Evolutionary conservation across 2,797 vertebrate genomes (phyloP).

Genomic region (Lophura swinhoii): DNA sequence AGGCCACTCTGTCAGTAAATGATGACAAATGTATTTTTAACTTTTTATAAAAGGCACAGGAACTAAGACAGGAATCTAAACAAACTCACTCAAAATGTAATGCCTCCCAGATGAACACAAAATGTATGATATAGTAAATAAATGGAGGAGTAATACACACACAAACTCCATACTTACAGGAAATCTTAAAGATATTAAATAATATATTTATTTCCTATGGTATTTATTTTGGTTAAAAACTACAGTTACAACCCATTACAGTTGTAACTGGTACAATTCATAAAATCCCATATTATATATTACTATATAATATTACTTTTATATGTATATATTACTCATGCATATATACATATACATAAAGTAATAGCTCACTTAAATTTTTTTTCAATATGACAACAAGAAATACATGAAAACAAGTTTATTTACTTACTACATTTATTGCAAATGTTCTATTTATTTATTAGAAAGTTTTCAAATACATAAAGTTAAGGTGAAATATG

Average conservation of each 20-base stretch:
- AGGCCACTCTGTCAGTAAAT: slow-evolving; percentile 72
- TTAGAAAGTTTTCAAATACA: neutral
- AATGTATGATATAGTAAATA: slow-evolving; percentile 60
- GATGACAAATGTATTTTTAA: slow-evolving; percentile 70
- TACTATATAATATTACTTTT: slow-evolving; percentile 55
- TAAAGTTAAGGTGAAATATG: neutral
- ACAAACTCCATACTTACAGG: slow-evolving; percentile 68
- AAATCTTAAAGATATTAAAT: slow-evolving; percentile 24
- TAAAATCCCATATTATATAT: slow-evolving; percentile 57
- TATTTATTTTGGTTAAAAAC: slow-evolving; percentile 3
- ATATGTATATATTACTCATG: slow-evolving; percentile 73
- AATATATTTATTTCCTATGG: neutral
- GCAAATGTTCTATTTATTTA: neutral
- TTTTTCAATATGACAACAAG: neutral
- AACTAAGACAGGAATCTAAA: slow-evolving; percentile 67
- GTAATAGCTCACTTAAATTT: slow-evolving; percentile 1
- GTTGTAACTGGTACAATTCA: neutral
- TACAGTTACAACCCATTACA: slow-evolving; percentile 30
- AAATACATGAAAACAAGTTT: neutral
- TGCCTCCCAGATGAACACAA: slow-evolving; percentile 56
- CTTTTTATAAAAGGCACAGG: slow-evolving; percentile 64
- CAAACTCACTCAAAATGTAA: slow-evolving; percentile 61
- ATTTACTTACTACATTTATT: neutral
- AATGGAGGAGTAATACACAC: slow-evolving; percentile 54
- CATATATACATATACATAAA: slow-evolving; percentile 71